Percentiles rank a stretch among this genome's conserved stretches.
phyloP scores from a whole-genome alignment of 2,797 vertebrate genomes.

The Lateolabrax maculatus region DNA sequence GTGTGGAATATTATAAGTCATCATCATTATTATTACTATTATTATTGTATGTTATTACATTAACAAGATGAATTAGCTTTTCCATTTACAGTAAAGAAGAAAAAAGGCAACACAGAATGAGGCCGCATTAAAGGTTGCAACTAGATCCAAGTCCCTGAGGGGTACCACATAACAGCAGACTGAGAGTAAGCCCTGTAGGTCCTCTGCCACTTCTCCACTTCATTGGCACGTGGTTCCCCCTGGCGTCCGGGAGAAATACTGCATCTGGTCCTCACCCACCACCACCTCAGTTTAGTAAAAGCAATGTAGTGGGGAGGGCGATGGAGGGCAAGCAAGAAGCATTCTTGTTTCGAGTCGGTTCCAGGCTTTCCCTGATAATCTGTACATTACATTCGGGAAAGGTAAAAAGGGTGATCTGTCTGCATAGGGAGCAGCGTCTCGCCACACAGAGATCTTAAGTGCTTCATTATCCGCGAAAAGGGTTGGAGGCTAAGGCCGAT shows the following conservation, averaged over 20 bases:
- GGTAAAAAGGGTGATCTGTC: constrained; percentile 63
- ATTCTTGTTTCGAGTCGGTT: constrained; percentile 64
- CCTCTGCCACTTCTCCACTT: constrained; percentile 71
- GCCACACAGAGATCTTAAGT: constrained; percentile 76
- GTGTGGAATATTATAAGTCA: constrained; percentile 65
- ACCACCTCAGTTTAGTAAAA: constrained; percentile 65
- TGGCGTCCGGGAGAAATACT: constrained; percentile 82
- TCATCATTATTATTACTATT: constrained; percentile 79
- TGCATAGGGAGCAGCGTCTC: constrained; percentile 70
- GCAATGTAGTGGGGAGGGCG: constrained; percentile 67
- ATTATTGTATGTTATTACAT: constrained; percentile 80
- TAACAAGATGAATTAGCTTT: constrained; percentile 82
- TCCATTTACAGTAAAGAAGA: constrained; percentile 79
- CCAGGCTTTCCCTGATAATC: constrained; percentile 76
- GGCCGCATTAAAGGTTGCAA: constrained; percentile 79
- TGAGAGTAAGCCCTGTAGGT: constrained; percentile 72
- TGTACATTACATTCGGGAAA: constrained; percentile 85
- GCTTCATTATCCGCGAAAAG: constrained; percentile 78
- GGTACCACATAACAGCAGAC: constrained; percentile 76
- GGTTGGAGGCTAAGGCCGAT: constrained; percentile 91
- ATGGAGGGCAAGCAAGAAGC: constrained; percentile 74
- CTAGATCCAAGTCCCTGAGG: constrained; percentile 81
- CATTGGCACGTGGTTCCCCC: constrained; percentile 84
- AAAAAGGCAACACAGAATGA: constrained; percentile 85
- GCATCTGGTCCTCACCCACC: constrained; percentile 76